Percentiles rank a stretch among this genome's conserved stretches.
Conservation (phyloP, 2,113 vertebrate genomes). For the Leptocoma aspasia region DNA sequence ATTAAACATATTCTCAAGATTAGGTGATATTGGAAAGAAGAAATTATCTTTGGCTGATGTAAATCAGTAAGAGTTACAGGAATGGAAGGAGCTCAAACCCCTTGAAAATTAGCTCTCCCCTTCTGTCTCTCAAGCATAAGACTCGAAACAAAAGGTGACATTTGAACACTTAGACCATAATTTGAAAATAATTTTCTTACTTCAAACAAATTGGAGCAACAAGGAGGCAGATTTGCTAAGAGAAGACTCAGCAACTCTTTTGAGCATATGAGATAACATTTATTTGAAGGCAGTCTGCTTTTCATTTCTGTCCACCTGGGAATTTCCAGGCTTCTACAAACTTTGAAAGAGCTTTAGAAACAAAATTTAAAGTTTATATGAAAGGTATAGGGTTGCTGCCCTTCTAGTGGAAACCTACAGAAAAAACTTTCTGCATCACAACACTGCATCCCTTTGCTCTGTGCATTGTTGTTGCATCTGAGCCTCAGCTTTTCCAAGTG, state of each 20-base stretch:
- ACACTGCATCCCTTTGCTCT: background rate
- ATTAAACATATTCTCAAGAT: conserved; percentile 49
- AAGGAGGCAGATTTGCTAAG: background rate
- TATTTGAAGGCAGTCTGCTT: background rate
- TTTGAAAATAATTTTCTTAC: background rate
- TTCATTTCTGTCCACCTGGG: background rate
- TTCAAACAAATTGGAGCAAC: background rate
- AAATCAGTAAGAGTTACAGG: conserved; percentile 23
- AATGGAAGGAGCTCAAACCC: background rate
- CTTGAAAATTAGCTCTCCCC: conserved; percentile 7
- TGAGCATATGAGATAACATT: background rate
- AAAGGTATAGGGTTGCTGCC: background rate
- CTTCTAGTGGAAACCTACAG: background rate
- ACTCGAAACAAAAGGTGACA: conserved; percentile 17
- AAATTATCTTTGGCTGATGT: conserved; percentile 47
- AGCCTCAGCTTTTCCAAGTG: background rate
- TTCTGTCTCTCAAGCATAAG: background rate
- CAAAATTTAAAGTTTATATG: background rate
- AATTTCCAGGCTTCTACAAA: background rate
- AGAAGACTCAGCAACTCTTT: background rate
- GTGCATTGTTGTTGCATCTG: background rate
- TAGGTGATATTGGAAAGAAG: conserved; percentile 43
- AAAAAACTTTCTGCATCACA: background rate
- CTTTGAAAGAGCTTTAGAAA: background rate
- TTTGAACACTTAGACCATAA: background rate